These are phyloP conservation scores for Portevinia maculata DNA, from an alignment of 2,888 invertebrate species.

Conservation along the genomic window DNA sequence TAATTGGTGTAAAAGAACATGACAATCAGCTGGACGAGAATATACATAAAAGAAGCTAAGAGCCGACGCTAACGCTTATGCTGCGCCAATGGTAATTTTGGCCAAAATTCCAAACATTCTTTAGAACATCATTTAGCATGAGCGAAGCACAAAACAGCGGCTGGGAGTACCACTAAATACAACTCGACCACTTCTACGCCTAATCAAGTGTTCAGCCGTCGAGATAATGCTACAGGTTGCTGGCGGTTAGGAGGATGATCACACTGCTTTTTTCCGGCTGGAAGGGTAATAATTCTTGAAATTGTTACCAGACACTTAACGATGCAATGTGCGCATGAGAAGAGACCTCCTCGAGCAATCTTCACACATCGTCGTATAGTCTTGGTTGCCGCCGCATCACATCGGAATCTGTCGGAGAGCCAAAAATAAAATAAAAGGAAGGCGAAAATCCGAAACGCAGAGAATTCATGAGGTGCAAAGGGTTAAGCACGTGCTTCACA, in stretches of 20 bases:
- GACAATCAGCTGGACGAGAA: conserved; percentile 60
- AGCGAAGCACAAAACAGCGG: conserved; percentile 54
- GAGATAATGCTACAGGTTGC: conserved; percentile 64
- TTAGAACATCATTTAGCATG: conserved; percentile 51
- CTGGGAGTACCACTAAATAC: conserved; percentile 68
- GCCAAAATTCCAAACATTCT: conserved; percentile 70
- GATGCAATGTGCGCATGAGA: conserved; percentile 73
- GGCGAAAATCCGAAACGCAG: conserved; percentile 58
- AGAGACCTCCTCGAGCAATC: conserved; percentile 74
- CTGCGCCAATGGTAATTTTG: conserved; percentile 64
- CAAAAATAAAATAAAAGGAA: conserved; percentile 46
- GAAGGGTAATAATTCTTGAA: conserved; percentile 74
- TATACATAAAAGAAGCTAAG: conserved; percentile 32
- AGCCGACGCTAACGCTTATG: conserved; percentile 41
- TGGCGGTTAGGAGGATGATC: conserved; percentile 70
- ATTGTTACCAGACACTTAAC: conserved; percentile 75
- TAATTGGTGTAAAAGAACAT: conserved; percentile 64
- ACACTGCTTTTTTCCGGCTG: conserved; percentile 66
- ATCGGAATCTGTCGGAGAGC: conserved; percentile 61
- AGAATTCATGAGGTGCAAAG: conserved; percentile 74
- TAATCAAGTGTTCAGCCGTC: conserved; percentile 75
- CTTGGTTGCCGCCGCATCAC: conserved; percentile 44
- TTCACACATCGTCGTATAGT: conserved; percentile 56
- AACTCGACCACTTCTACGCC: conserved; percentile 73
- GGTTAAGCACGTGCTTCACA: conserved; percentile 75